Evolutionary conservation across 2,113 vertebrate species (phyloP).

Genomic region (Ascaphus truei): DNA sequence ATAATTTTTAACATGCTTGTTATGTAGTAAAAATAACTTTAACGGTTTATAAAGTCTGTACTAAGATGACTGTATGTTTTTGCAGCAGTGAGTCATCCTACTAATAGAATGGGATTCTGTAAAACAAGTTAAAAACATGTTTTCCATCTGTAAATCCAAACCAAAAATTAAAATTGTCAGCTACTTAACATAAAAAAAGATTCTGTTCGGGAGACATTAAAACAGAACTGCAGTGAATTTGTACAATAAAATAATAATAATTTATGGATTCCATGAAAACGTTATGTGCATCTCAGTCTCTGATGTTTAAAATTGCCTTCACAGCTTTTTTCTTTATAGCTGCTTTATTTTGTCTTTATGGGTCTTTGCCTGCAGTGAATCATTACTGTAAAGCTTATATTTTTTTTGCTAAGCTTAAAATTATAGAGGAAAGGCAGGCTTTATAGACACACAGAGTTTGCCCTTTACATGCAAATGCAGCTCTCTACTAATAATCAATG

Average conservation of each 20-base stretch:
- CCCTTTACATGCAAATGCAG: no score
- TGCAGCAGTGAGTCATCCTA: neutral
- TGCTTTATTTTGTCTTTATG: neutral
- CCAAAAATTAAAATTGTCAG: slow-evolving; percentile 45
- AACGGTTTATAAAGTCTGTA: neutral
- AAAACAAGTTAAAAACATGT: slow-evolving; percentile 41
- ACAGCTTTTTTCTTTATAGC: neutral
- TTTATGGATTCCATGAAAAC: neutral
- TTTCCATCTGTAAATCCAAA: slow-evolving; percentile 44
- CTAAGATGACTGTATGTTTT: neutral
- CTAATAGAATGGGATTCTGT: slow-evolving; percentile 26
- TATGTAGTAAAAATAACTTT: slow-evolving; percentile 14
- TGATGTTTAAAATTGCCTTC: neutral
- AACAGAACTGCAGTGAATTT: neutral
- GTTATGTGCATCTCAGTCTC: neutral
- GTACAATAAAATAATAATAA: neutral
- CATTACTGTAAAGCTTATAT: neutral
- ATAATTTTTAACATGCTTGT: slow-evolving; percentile 10
- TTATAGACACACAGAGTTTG: no score
- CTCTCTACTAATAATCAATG: no score
- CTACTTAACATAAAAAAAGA: slow-evolving; percentile 10
- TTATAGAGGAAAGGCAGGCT: no score
- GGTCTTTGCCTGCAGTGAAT: neutral
- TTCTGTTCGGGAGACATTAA: neutral
- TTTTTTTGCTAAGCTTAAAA: no score